phyloP scores from a whole-genome alignment of 2,113 vertebrate genomes.

The Gallinago paraguaiae region DNA sequence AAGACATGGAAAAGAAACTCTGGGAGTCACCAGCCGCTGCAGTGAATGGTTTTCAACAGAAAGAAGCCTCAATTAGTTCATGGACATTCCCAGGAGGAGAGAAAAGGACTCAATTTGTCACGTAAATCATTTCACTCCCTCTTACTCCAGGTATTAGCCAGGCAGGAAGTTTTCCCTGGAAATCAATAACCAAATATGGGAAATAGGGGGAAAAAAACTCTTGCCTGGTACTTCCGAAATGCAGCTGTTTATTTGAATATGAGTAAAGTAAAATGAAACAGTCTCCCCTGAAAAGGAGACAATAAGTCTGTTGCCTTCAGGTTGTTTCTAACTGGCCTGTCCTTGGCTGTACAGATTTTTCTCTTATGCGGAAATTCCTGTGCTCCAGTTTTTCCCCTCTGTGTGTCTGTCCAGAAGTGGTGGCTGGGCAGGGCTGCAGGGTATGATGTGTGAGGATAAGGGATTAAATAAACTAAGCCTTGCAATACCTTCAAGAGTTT shows the following conservation, averaged over 20 bases:
- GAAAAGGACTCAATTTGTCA: background rate
- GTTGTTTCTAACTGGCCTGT: background rate
- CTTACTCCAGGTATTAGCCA: background rate
- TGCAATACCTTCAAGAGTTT: background rate
- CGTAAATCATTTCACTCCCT: background rate
- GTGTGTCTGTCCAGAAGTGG: fast-evolving
- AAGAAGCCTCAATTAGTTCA: background rate
- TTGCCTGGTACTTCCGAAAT: background rate
- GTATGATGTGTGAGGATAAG: background rate
- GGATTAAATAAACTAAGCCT: background rate
- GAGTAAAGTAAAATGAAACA: background rate
- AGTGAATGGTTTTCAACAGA: background rate
- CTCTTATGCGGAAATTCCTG: background rate
- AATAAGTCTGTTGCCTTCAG: background rate
- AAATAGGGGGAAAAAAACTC: background rate
- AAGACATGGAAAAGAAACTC: background rate
- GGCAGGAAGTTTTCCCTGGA: background rate
- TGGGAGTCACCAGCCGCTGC: background rate
- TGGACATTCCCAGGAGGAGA: background rate
- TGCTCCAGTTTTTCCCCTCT: background rate
- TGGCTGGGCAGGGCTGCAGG: background rate
- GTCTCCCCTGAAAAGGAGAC: background rate
- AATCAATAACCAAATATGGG: background rate
- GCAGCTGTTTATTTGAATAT: background rate
- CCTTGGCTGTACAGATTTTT: background rate